phyloP scores from a whole-genome alignment of 2,113 vertebrate genomes.

The Bostrychus sinensis region DNA sequence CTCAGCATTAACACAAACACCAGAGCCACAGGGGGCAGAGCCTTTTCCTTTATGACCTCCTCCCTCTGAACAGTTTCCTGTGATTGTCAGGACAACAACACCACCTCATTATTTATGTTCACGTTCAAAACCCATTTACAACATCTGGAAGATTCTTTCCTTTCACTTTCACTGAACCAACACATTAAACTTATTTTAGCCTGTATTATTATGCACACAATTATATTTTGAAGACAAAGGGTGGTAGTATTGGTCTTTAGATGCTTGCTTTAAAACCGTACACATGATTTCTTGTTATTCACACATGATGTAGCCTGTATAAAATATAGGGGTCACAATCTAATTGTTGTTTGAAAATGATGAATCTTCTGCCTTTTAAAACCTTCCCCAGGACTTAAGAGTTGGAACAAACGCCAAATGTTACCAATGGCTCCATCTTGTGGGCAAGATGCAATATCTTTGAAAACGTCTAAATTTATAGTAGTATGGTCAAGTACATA shows the following conservation, averaged over 20 bases:
- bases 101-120: slow-evolving; percentile 40
- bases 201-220: not conserved
- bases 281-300: no score
- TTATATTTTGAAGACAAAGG: no score
- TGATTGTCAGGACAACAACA: slow-evolving; percentile 54
- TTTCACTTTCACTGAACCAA: no score
- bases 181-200: no score
- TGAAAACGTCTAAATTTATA: not conserved
- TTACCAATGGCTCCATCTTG: slow-evolving; percentile 45
- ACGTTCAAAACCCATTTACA: slow-evolving; percentile 6
- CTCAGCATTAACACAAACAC: no score
- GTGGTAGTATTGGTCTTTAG: no score
- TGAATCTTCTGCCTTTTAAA: not conserved
- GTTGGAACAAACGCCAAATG: not conserved
- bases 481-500: not conserved
- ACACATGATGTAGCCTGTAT: no score
- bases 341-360: not conserved
- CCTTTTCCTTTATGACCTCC: slow-evolving; percentile 60
- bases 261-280: no score
- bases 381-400: not conserved
- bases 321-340: no score
- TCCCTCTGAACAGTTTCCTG: slow-evolving; percentile 67
- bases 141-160: not conserved
- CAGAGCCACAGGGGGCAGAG: no score
- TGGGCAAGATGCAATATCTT: slow-evolving; percentile 14